Percentiles rank a stretch among this genome's conserved stretches.
phyloP scores from a whole-genome alignment of 2,113 vertebrate species.

The Heliornis fulica region DNA sequence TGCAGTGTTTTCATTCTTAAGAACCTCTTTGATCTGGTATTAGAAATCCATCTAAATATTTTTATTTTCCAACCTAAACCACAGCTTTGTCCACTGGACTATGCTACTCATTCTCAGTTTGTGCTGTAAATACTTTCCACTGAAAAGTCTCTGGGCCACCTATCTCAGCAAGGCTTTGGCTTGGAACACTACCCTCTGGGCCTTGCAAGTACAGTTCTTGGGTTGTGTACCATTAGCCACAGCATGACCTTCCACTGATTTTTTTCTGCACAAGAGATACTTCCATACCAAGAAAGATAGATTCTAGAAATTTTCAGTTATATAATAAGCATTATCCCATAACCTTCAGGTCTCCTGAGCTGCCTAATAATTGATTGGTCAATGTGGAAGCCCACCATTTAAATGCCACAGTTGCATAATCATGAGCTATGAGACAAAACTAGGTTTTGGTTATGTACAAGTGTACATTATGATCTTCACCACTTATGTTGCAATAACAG shows the following conservation, averaged over 20 bases:
- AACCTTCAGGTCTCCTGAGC: background rate
- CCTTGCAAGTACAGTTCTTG: background rate
- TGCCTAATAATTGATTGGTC: background rate
- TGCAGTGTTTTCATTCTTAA: background rate
- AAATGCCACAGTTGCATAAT: background rate
- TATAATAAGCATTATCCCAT: background rate
- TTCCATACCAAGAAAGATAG: background rate
- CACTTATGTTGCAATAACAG: background rate
- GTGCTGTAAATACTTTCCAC: background rate
- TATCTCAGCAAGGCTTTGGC: background rate
- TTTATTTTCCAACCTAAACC: background rate
- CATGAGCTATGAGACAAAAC: background rate
- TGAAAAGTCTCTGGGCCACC: background rate
- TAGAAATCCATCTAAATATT: background rate
- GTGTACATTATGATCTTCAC: background rate
- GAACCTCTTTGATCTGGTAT: background rate
- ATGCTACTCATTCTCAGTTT: background rate
- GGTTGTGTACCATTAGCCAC: background rate
- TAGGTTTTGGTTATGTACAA: background rate
- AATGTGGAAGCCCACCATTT: background rate
- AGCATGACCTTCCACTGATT: background rate
- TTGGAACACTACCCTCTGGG: background rate
- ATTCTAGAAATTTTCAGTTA: background rate
- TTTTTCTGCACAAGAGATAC: background rate
- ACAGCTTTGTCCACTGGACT: background rate